Base-by-base conservation (phyloP, 2,888 invertebrate genomes). In the Microchrysa polita region DNA sequence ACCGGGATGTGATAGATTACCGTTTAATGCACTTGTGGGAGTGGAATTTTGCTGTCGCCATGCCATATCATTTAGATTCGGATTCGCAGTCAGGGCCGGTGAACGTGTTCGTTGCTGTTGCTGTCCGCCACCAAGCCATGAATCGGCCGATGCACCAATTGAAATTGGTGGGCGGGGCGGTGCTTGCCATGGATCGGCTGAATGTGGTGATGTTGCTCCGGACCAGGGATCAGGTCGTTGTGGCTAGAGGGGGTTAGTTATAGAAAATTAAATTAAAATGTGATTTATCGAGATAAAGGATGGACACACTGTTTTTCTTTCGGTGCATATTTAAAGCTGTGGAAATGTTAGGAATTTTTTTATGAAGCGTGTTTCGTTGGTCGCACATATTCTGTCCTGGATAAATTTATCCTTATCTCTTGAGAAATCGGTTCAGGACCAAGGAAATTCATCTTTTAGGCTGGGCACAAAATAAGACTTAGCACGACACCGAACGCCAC, bases 181-280 rank as follows among this genome's bases (percentile, higher is more conserved):
- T n/a, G 44, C 53, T 61, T 82, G 82, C 85, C 85, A 85, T 20
- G 85, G 83, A 80, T 85, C 85, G 1, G 80, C 80, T 48, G 82
- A 83, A 34, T 34, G 27, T 22, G 83, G 82, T 22, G 84, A 80
- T 7, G 83, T 80, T 12, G 83, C 82, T 44, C 83, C 81, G 5
- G 84, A 82, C 85, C 85, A 85, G 5, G 85, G 84, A 80, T 85
- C 85, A 18, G 83, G 81, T 4, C 83, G 75, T 78, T 82, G n/a
- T n/a, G n/a, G 55, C 40, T 57, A 14, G n/a, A n/a, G n/a, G n/a
- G n/a, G n/a, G n/a, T n/a, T n/a, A n/a, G n/a, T n/a, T n/a, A 27
- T 34, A 67, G 27, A 60, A 61, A 22, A 23, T 42, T 48, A 20
- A 71, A 18, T n/a, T 27, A 40, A 40, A 57, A 16, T 40, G 57